These are phyloP conservation scores for Acrocephalus arundinaceus DNA, from an alignment of 2,113 vertebrate species.

Conservation along the genomic window DNA sequence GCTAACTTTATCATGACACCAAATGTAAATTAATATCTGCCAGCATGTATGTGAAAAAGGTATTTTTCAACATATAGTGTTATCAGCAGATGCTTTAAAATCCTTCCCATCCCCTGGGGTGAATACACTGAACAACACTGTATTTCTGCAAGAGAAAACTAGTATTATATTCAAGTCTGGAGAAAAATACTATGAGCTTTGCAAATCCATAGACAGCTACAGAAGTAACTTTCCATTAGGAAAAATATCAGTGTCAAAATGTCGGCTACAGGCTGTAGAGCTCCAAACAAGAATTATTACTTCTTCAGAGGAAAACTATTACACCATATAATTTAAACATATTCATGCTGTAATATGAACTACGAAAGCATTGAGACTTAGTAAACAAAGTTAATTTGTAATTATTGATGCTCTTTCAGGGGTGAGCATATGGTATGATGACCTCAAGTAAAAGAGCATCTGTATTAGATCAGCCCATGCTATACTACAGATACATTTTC, in stretches of 20 bases:
- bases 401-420: not conserved
- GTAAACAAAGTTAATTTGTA: not conserved
- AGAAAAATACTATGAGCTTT: not conserved
- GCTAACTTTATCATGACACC: slow-evolving; percentile 9
- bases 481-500: not conserved
- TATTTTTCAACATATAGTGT: not conserved
- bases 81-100: slow-evolving; percentile 6
- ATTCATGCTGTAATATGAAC: not conserved
- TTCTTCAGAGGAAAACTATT: not conserved
- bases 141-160: not conserved
- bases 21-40: slow-evolving; percentile 18
- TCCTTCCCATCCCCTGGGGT: not conserved
- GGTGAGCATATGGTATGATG: not conserved
- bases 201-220: not conserved
- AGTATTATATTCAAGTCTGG: not conserved
- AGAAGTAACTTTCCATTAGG: not conserved
- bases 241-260: not conserved
- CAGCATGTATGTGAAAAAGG: not conserved
- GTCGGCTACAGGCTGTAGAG: not conserved
- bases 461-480: not conserved
- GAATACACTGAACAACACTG: not conserved
- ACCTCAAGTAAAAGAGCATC: not conserved
- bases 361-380: not conserved
- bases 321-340: not conserved
- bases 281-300: not conserved